Conservation (phyloP, 2,888 invertebrate genomes). For the Luffia ferchaultella region DNA sequence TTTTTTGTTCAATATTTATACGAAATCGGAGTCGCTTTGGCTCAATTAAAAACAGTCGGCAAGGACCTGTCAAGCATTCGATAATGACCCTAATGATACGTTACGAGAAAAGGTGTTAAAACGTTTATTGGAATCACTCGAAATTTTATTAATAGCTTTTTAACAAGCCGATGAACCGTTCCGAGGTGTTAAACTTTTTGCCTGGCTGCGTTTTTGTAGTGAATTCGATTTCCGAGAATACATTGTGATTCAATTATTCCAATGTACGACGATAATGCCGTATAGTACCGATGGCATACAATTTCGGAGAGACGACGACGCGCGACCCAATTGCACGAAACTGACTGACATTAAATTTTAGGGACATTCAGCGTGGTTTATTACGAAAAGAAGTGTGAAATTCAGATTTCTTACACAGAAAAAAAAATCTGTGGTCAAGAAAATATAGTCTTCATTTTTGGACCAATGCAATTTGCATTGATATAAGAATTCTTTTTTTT, state of each 20-base stretch:
- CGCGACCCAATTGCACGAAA: no score
- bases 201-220: conserved; percentile 6
- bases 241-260: conserved; percentile 26
- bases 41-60: conserved; percentile 22
- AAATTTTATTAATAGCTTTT: conserved; percentile 60
- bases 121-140: conserved; percentile 61
- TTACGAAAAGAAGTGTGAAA: no score
- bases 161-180: conserved; percentile 54
- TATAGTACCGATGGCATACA: no score
- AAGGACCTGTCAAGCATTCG: conserved; percentile 27
- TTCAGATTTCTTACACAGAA: no score
- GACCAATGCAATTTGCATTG: no score
- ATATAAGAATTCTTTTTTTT: no score
- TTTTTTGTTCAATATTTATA: conserved; percentile 16
- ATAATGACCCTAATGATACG: conserved; percentile 59
- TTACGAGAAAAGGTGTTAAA: conserved; percentile 62
- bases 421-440: no score
- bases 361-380: no score
- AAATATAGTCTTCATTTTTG: no score
- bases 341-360: no score
- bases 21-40: conserved; percentile 26
- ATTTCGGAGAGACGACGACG: no score
- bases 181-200: conserved; percentile 39
- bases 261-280: conserved; percentile 21
- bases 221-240: conserved; percentile 13